Evolutionary conservation across 1,140 invertebrate genomes (phyloP), one percentile per base, ranked within the genome.

Genomic region (Propsilocerus akamusi): DNA sequence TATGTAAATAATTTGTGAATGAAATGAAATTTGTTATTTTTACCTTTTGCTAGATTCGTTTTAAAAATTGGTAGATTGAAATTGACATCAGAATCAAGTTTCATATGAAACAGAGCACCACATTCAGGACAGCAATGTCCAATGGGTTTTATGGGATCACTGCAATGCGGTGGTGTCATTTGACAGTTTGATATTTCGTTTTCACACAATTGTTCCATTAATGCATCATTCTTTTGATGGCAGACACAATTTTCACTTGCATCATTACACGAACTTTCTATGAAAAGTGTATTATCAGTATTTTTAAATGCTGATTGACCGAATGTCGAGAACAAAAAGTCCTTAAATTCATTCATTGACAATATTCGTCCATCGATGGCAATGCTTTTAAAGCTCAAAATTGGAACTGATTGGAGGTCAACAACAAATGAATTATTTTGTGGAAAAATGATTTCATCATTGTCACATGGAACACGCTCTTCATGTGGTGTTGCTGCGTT

Each of bases 401-500:
- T 52, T 24, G 55, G 53, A 7, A 57, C 53, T n/a, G 63, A 54
- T 32, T 62, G 58, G 41, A 64, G 48, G 52, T 64, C 61, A 26
- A 64, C 56, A 3, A 60, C 48, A 24, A 62, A 25, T 0, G 61
- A 46, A 1, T 55, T 56, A 28, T 51, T 51, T 7, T 46, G 51
- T 2, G 52, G 49, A 14, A 53, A 51, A 22, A 64, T 59, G n/a
- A 63, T 55, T 4, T 62, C 59, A 47, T 62, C 62, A 51, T 62
- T 57, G 20, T 60, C 59, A 46, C 62, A 64, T 8, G 62, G 62
- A 26, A 63, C 51, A n/a, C 57, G 55, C 14, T 61, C 59, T 24
- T 63, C 34, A 17, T 64, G 59, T 3, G 61, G 58, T 25, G 54
- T 48, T 3, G 54, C 51, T 26, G 49, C 23, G 22, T 12, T 47